Evolutionary conservation across 2,113 vertebrate genomes (phyloP).

Genomic region (Columbina picui): DNA sequence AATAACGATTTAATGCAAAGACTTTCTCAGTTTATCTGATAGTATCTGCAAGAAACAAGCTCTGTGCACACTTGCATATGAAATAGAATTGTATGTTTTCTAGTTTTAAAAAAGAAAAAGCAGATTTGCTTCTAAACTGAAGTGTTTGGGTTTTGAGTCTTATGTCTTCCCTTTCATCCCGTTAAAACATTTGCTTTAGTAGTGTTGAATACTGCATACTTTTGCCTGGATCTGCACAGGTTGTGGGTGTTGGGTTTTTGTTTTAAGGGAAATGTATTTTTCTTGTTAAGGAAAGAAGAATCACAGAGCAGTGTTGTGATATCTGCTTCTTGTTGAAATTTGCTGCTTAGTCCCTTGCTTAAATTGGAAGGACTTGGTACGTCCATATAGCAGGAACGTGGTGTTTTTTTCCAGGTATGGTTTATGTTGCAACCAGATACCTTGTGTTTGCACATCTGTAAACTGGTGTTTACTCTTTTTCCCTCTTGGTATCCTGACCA

Average conservation of each 20-base stretch:
- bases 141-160: constrained; percentile 3
- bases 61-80: constrained; percentile 10
- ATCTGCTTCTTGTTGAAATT: neutral
- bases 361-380: fast-evolving
- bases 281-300: neutral
- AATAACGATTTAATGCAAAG: constrained; percentile 27
- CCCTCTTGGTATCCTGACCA: neutral
- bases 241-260: neutral
- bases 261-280: neutral
- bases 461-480: neutral
- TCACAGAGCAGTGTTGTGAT: fast-evolving
- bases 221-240: neutral
- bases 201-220: no score
- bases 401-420: neutral
- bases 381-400: fast-evolving
- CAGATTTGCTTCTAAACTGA: constrained; percentile 10
- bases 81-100: constrained; percentile 35
- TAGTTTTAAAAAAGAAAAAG: constrained; percentile 38
- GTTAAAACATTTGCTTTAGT: neutral
- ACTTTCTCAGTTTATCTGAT: constrained; percentile 20
- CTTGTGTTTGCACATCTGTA: neutral
- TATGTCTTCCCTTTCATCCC: neutral
- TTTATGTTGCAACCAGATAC: neutral
- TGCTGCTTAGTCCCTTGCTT: neutral
- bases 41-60: neutral